Conservation (phyloP, 2,797 vertebrate species). For the Pelodytes ibericus region DNA sequence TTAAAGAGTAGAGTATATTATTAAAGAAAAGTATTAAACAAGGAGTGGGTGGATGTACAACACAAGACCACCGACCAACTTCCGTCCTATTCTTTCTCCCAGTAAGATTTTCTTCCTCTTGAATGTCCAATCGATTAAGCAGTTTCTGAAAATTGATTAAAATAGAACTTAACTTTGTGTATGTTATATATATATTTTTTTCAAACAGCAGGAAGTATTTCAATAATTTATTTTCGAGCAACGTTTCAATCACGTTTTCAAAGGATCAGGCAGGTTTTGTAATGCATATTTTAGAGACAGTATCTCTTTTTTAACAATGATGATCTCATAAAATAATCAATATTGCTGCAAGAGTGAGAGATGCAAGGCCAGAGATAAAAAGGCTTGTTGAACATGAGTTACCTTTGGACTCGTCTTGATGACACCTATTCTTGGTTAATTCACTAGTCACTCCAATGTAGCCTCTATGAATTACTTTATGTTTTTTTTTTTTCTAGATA, state of each 20-base stretch:
- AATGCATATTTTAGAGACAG: slow-evolving; percentile 17
- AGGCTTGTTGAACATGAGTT: slow-evolving; percentile 13
- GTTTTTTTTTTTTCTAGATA: slow-evolving; percentile 56
- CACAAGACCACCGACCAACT: background rate
- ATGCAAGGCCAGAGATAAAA: slow-evolving; percentile 40
- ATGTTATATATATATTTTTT: slow-evolving; percentile 12
- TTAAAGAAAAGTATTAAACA: too few relatives aligned
- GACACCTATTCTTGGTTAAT: slow-evolving; percentile 35
- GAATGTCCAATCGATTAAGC: slow-evolving; percentile 3
- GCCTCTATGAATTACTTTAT: slow-evolving; percentile 47
- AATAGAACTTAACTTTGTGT: slow-evolving; percentile 1
- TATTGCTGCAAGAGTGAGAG: slow-evolving; percentile 33
- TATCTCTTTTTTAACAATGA: slow-evolving; percentile 30
- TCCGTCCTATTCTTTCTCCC: background rate
- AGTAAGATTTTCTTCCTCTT: background rate
- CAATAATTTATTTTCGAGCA: background rate
- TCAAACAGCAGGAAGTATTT: slow-evolving; percentile 19
- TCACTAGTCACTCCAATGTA: slow-evolving; percentile 21
- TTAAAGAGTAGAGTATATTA: too few relatives aligned
- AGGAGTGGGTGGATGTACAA: too few relatives aligned
- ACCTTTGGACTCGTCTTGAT: slow-evolving; percentile 19
- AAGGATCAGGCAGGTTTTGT: slow-evolving; percentile 6
- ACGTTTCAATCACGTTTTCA: background rate
- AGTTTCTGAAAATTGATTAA: slow-evolving; percentile 31
- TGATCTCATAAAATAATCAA: slow-evolving; percentile 24